phyloP scores from a whole-genome alignment of 2,888 invertebrate genomes.

The Campaea margaritaria region DNA sequence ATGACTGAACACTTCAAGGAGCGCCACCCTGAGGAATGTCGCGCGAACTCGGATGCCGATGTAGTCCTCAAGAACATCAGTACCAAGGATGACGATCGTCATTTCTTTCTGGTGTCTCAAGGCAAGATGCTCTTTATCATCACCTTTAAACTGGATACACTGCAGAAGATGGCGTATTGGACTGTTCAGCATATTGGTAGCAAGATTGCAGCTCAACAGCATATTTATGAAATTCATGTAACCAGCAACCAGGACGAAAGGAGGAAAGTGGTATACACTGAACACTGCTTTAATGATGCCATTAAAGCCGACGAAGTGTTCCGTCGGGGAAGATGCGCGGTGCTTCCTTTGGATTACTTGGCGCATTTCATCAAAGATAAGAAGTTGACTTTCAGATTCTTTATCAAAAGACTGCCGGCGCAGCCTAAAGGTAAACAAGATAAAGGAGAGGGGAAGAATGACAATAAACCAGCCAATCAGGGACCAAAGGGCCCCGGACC shows the following conservation, averaged over 20 bases:
- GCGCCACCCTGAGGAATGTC: constrained; percentile 63
- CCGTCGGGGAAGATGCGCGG: constrained; percentile 65
- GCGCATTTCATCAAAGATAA: constrained; percentile 64
- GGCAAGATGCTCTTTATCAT: constrained; percentile 69
- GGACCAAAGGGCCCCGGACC: constrained; percentile 45
- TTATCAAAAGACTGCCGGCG: constrained; percentile 58
- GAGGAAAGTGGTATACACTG: constrained; percentile 66
- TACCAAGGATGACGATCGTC: constrained; percentile 62
- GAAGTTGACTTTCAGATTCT: constrained; percentile 65
- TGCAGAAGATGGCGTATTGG: constrained; percentile 74
- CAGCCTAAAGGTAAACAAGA: constrained; percentile 30
- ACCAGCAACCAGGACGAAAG: constrained; percentile 64
- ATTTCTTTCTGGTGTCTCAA: constrained; percentile 62
- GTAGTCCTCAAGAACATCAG: constrained; percentile 58
- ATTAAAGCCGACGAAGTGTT: constrained; percentile 71
- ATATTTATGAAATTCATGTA: constrained; percentile 72
- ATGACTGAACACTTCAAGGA: constrained; percentile 75
- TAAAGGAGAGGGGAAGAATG: constrained; percentile 34
- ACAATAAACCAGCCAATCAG: constrained; percentile 32
- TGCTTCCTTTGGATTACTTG: constrained; percentile 65
- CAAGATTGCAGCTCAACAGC: constrained; percentile 64
- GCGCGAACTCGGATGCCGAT: constrained; percentile 60
- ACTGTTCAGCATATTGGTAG: constrained; percentile 71
- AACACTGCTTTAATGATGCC: constrained; percentile 73
- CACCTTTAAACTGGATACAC: constrained; percentile 69